Conservation (phyloP, 2,113 vertebrate genomes). For the Epinephelus moara region DNA sequence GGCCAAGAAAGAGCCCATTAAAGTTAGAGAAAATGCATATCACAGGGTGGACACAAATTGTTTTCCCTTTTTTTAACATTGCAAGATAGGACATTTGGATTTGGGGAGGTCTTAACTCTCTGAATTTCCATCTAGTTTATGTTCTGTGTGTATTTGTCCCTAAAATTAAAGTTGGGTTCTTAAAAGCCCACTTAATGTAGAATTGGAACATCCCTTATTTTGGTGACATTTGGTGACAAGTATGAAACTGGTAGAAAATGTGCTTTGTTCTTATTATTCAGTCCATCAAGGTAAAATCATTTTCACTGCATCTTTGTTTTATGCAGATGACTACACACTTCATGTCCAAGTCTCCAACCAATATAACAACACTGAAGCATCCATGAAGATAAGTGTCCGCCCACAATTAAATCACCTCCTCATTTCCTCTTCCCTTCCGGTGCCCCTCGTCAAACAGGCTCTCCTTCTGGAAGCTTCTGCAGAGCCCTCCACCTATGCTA, state of each 20-base stretch:
- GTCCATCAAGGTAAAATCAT: background rate
- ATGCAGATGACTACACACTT: conserved; percentile 80
- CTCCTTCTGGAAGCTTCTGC: conserved; percentile 72
- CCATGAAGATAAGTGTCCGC: conserved; percentile 65
- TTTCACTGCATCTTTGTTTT: conserved; percentile 14
- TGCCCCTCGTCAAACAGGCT: conserved; percentile 59
- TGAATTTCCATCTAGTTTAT: background rate
- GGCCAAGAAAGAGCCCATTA: no score
- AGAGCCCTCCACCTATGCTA: conserved; percentile 61
- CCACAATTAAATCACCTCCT: conserved; percentile 69
- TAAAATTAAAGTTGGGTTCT: background rate
- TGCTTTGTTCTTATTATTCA: background rate
- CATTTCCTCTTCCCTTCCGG: conserved; percentile 55
- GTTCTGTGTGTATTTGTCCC: background rate
- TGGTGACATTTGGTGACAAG: background rate
- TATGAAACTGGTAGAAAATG: no score
- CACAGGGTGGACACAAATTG: no score
- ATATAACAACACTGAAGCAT: conserved; percentile 56
- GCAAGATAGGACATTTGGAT: no score
- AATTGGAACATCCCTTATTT: background rate
- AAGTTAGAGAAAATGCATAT: no score
- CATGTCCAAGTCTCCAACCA: conserved; percentile 74
- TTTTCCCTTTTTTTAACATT: no score
- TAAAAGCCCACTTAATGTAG: background rate
- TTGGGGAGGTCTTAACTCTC: no score